Evolutionary conservation across 2,797 vertebrate species (phyloP).

Genomic region (Melanotaenia nigrans): DNA sequence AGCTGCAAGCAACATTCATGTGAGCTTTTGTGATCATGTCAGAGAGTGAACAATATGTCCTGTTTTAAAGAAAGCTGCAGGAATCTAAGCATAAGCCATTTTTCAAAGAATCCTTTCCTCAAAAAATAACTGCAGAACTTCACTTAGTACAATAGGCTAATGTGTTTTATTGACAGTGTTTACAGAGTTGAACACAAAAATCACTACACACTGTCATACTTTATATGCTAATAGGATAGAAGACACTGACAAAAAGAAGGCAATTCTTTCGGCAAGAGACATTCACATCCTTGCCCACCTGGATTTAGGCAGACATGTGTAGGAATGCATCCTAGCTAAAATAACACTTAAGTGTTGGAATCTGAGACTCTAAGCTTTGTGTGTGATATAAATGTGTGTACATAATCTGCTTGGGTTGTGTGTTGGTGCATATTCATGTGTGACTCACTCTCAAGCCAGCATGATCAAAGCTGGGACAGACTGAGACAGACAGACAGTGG

Average conservation of each 20-base stretch:
- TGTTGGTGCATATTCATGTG: constrained; percentile 30
- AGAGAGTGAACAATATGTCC: neutral
- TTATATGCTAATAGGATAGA: constrained; percentile 32
- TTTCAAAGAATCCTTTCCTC: neutral
- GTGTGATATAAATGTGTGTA: constrained; percentile 20
- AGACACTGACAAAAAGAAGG: constrained; percentile 13
- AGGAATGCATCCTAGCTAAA: constrained; percentile 24
- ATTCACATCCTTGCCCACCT: constrained; percentile 23
- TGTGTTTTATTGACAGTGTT: constrained; percentile 11
- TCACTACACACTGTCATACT: constrained; percentile 3
- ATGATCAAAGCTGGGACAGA: constrained; percentile 70
- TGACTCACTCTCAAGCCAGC: constrained; percentile 63
- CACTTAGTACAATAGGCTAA: neutral
- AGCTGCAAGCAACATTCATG: neutral
- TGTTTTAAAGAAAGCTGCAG: neutral
- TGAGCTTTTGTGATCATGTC: constrained; percentile 18
- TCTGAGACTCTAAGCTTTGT: constrained; percentile 25
- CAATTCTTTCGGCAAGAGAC: neutral
- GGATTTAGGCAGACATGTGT: constrained; percentile 33
- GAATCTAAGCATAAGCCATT: neutral
- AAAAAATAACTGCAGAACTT: neutral
- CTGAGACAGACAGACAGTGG: constrained; percentile 56
- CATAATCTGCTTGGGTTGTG: constrained; percentile 45
- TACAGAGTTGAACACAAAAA: neutral
- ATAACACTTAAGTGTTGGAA: constrained; percentile 8